These are phyloP conservation scores for Mastigias papua DNA, from an alignment of 30 jellyfish, hydroid and myxozoan species.

Conservation along the genomic window DNA sequence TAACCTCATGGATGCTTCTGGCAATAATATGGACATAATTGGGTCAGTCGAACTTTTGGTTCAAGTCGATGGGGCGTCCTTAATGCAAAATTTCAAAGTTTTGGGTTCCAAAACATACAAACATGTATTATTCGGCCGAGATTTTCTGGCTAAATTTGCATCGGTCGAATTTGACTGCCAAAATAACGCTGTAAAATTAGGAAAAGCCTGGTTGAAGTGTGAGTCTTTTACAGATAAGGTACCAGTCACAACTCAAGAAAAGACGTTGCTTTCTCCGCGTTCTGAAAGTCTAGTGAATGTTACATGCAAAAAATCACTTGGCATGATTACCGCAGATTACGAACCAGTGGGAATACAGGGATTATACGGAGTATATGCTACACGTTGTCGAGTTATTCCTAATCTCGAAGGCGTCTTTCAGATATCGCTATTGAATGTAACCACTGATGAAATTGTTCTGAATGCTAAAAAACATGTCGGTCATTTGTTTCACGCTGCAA, in stretches of 20 bases:
- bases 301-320: constrained; percentile 29
- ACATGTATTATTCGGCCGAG: constrained; percentile 64
- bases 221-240: not conserved
- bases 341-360: constrained; percentile 45
- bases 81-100: constrained; percentile 43
- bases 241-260: constrained; percentile 9
- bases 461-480: constrained; percentile 45
- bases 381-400: constrained; percentile 64
- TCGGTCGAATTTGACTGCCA: constrained; percentile 31
- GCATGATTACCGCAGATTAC: constrained; percentile 59
- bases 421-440: constrained; percentile 29
- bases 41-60: constrained; percentile 11
- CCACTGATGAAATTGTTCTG: constrained; percentile 6
- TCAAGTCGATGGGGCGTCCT: not conserved
- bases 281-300: constrained; percentile 37
- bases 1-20: constrained; percentile 47
- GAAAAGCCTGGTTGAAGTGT: constrained; percentile 32
- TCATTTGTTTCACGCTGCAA: constrained; percentile 18
- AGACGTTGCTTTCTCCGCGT: constrained; percentile 44
- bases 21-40: constrained; percentile 48
- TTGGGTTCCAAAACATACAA: constrained; percentile 40
- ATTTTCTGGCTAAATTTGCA: constrained; percentile 26
- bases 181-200: constrained; percentile 21
- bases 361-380: constrained; percentile 45
- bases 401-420: constrained; percentile 45